phyloP scores from a whole-genome alignment of 2,797 vertebrate genomes.

The Chloroceryle inda region DNA sequence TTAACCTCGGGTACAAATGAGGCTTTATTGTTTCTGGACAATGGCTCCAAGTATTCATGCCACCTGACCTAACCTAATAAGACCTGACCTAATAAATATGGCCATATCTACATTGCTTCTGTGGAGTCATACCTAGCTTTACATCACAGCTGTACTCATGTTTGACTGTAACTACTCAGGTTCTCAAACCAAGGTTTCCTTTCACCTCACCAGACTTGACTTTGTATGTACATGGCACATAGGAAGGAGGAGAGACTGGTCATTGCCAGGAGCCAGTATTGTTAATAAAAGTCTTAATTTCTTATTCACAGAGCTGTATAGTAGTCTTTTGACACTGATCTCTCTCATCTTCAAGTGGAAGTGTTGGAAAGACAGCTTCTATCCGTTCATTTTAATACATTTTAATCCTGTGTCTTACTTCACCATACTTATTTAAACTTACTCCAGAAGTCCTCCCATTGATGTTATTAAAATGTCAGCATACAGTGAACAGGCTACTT shows the following conservation, averaged over 20 bases:
- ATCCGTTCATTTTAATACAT: neutral
- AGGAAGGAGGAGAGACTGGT: neutral
- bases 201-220: neutral
- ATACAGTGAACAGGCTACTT: neutral
- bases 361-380: neutral
- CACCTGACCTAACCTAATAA: neutral
- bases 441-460: neutral
- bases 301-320: neutral
- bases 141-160: fast-evolving
- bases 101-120: neutral
- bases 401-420: slow-evolving; percentile 13
- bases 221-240: fast-evolving
- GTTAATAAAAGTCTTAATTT: neutral
- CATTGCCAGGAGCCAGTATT: neutral
- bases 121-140: neutral
- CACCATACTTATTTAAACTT: neutral
- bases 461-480: neutral
- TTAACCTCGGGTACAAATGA: neutral
- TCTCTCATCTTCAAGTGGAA: slow-evolving; percentile 7
- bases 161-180: neutral
- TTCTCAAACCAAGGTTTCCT: neutral
- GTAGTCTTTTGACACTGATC: neutral
- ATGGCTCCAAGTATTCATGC: neutral
- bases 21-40: neutral
- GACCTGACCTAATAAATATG: neutral